These are phyloP conservation scores for Drosophila rufa DNA, from an alignment of 1,140 invertebrate species.

Conservation along the genomic window DNA sequence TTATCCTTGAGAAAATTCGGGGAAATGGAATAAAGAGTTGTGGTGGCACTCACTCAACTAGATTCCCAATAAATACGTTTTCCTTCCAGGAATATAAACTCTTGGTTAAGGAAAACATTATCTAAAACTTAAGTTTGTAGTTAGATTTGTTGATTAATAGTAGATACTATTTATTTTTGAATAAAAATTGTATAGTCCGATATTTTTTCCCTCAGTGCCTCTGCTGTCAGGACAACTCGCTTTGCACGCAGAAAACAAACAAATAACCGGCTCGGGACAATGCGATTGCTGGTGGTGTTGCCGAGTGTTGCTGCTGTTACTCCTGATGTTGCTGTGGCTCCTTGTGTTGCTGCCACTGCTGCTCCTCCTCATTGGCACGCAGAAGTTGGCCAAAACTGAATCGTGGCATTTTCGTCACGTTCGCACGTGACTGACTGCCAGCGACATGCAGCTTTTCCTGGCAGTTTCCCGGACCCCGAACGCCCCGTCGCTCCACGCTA, in stretches of 20 bases:
- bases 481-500: background rate
- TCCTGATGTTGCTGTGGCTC: conserved; percentile 1
- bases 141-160: too few relatives aligned
- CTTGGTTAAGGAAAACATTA: background rate
- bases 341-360: conserved; percentile 3
- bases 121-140: too few relatives aligned
- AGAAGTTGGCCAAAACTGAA: conserved; percentile 56
- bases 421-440: conserved; percentile 78
- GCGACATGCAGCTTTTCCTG: conserved; percentile 58
- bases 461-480: background rate
- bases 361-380: conserved; percentile 44
- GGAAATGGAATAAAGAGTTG: too few relatives aligned
- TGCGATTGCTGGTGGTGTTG: conserved; percentile 19
- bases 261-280: conserved; percentile 38
- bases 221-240: background rate
- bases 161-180: too few relatives aligned
- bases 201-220: conserved; percentile 10
- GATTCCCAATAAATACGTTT: too few relatives aligned
- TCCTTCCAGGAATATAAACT: background rate
- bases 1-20: background rate
- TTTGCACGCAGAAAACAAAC: conserved; percentile 48
- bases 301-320: background rate
- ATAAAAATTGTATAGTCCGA: too few relatives aligned
- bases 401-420: conserved; percentile 81
- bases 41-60: too few relatives aligned